Conservation (phyloP, 2,888 invertebrate genomes). For the Omphaloscelis lunosa region DNA sequence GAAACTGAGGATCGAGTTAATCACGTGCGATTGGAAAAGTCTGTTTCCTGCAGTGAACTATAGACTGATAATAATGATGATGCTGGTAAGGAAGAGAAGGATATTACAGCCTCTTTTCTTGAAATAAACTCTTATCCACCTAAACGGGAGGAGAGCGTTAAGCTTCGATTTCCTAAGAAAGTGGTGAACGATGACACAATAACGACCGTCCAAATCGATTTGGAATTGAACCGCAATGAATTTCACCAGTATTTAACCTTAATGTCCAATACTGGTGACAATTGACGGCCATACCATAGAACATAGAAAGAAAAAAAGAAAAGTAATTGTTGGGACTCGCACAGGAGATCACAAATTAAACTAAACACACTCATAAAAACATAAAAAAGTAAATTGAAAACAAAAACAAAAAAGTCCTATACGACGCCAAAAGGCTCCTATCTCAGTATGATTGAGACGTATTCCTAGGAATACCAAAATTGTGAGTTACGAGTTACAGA, state of each 20-base stretch:
- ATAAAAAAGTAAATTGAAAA: too few relatives aligned
- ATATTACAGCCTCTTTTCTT: neutral
- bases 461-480: neutral
- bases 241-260: too few relatives aligned
- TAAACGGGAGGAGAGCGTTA: neutral
- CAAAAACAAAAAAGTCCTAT: too few relatives aligned
- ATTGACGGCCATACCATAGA: neutral
- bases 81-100: neutral
- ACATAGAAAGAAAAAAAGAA: too few relatives aligned
- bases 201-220: neutral
- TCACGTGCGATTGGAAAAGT: neutral
- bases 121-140: neutral
- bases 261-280: neutral
- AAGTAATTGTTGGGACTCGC: too few relatives aligned
- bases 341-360: too few relatives aligned
- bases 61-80: neutral
- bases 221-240: too few relatives aligned
- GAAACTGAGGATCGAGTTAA: neutral
- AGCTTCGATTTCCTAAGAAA: neutral
- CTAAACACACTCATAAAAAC: too few relatives aligned
- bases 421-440: too few relatives aligned
- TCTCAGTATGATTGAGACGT: neutral
- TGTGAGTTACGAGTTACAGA: too few relatives aligned
- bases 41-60: neutral
- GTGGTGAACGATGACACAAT: accelerated